Evolutionary conservation across 1,140 invertebrate genomes (phyloP).

Genomic region (Streblospio benedicti): DNA sequence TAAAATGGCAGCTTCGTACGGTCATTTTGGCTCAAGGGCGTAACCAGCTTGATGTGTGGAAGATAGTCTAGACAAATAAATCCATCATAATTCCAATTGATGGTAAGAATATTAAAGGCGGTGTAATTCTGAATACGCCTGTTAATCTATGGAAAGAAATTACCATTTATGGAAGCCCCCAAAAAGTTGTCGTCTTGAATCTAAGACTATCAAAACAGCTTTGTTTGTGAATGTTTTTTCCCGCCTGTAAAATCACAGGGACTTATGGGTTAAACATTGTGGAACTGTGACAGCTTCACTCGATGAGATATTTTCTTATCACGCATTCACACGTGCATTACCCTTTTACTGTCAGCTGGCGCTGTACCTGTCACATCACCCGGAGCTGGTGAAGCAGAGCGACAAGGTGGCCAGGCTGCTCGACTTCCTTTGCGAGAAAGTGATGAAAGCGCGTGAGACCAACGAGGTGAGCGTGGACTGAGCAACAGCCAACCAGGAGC

Average conservation of each 20-base stretch:
- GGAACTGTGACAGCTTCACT: background rate
- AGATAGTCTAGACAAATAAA: no score
- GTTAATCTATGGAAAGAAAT: no score
- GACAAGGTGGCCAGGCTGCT: constrained; percentile 71
- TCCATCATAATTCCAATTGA: no score
- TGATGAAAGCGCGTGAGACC: constrained; percentile 74
- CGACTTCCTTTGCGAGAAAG: constrained; percentile 71
- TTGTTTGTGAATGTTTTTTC: background rate
- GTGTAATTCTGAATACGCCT: no score
- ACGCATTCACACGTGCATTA: no score
- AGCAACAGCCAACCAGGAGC: constrained; percentile 84
- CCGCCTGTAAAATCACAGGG: no score
- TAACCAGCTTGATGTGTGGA: no score
- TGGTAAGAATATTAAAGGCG: no score
- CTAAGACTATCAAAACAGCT: no score
- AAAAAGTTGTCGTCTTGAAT: background rate
- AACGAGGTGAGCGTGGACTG: constrained; percentile 95
- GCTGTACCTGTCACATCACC: constrained; percentile 64
- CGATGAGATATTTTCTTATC: no score
- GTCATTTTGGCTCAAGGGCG: no score
- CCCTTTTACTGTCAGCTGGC: constrained; percentile 69
- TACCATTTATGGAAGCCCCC: background rate
- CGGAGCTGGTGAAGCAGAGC: constrained; percentile 65
- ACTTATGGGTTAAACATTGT: background rate
- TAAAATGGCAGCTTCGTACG: no score